Conservation (phyloP, 2,113 vertebrate species). For the Hyperopisus bebe region DNA sequence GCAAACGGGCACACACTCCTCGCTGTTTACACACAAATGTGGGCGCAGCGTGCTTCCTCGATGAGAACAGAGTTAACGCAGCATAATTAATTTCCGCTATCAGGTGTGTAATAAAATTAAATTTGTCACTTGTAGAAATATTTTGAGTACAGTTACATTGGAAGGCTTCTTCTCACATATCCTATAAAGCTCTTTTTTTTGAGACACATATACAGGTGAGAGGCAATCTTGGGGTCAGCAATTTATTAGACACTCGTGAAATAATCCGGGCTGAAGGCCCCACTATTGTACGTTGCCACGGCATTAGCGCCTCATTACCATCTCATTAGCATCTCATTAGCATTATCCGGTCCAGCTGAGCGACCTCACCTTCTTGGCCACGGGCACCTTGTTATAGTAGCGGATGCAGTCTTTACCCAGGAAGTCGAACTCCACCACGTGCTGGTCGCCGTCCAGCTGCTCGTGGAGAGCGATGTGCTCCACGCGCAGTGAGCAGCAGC, state of each 20-base stretch:
- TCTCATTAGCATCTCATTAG: not conserved
- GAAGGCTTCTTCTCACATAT: not conserved
- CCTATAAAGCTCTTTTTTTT: not conserved
- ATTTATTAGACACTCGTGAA: not conserved
- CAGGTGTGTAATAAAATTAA: not conserved
- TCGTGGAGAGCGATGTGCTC: constrained; percentile 63
- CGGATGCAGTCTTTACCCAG: constrained; percentile 70
- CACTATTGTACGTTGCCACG: not conserved
- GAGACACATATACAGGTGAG: not conserved
- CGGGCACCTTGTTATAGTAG: constrained; percentile 62
- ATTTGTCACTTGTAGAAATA: not conserved
- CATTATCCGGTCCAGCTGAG: not conserved
- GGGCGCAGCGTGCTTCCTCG: not conserved
- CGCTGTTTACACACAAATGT: not conserved
- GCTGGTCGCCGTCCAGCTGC: constrained; percentile 48
- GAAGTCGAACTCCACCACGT: constrained; percentile 64
- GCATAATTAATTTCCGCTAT: not conserved
- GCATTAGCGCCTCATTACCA: not conserved
- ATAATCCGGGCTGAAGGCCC: not conserved
- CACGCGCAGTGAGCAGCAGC: constrained; percentile 65
- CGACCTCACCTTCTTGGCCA: constrained; percentile 56
- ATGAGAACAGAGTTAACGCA: too few species aligned
- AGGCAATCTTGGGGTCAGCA: not conserved
- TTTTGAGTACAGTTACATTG: not conserved
- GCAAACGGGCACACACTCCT: not conserved